Percentiles rank a stretch among this genome's conserved stretches.
Evolutionary conservation across 2,888 invertebrate species (phyloP).

Genomic region (Drosophila quinaria): DNA sequence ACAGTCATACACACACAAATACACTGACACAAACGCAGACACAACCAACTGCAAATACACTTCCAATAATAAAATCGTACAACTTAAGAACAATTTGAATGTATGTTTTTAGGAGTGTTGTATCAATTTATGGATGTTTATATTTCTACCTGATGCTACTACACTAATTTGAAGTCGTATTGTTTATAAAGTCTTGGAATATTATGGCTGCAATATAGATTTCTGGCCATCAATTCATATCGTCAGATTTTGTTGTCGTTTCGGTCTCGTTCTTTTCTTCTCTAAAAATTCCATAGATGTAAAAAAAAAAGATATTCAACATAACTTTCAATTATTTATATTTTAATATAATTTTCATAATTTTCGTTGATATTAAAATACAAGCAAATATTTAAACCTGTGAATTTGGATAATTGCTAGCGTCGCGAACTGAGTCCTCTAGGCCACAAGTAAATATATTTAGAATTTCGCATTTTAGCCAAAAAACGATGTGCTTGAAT

Average conservation of each 20-base stretch:
- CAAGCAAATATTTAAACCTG: background rate
- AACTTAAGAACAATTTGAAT: slow-evolving; percentile 20
- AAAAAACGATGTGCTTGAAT: background rate
- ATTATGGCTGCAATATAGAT: background rate
- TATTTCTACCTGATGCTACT: background rate
- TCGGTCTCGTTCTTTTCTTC: background rate
- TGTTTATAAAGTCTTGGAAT: background rate
- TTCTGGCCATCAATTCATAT: background rate
- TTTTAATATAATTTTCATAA: background rate
- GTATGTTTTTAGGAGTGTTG: background rate
- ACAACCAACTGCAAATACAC: slow-evolving; percentile 43
- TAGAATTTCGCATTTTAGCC: background rate
- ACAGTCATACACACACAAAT: slow-evolving; percentile 13
- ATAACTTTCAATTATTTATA: background rate
- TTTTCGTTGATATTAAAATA: background rate
- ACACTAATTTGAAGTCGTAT: background rate
- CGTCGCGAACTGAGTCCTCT: too few species aligned
- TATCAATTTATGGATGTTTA: background rate
- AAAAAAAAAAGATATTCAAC: background rate
- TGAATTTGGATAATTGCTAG: too few species aligned
- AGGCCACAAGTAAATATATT: background rate
- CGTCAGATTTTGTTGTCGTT: background rate
- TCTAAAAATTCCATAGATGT: background rate
- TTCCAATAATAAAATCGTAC: slow-evolving; percentile 59
- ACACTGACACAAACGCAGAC: slow-evolving; percentile 20